These are phyloP conservation scores for Cosmia pyralina DNA, from an alignment of 2,888 invertebrate species.

Conservation along the genomic window DNA sequence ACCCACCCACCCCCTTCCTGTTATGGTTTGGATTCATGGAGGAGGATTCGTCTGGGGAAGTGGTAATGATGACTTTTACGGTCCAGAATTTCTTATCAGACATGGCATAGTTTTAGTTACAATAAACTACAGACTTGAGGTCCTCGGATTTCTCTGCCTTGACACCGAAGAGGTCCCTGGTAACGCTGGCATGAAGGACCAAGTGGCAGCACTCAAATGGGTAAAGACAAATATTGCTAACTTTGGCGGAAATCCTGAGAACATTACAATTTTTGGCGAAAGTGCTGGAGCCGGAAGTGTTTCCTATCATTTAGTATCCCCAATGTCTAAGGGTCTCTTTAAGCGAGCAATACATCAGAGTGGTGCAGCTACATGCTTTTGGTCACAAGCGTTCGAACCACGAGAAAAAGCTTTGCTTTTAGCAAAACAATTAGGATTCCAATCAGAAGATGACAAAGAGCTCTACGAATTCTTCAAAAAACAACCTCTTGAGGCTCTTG, in stretches of 20 bases:
- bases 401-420: constrained; percentile 82
- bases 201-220: constrained; percentile 84
- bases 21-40: constrained; percentile 84
- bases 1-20: constrained; percentile 71
- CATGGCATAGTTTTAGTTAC: constrained; percentile 82
- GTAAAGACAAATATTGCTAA: constrained; percentile 78
- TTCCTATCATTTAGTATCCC: constrained; percentile 81
- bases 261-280: constrained; percentile 85
- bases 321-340: constrained; percentile 84
- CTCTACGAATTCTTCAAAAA: constrained; percentile 76
- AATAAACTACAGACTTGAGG: constrained; percentile 82
- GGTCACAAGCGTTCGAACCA: constrained; percentile 83
- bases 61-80: constrained; percentile 77
- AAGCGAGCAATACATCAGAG: constrained; percentile 92
- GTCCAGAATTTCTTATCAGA: constrained; percentile 81
- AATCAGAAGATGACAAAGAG: constrained; percentile 75
- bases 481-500: constrained; percentile 70
- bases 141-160: constrained; percentile 81
- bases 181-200: constrained; percentile 87
- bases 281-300: constrained; percentile 81
- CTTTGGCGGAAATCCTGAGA: constrained; percentile 83
- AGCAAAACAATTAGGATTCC: constrained; percentile 74
- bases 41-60: constrained; percentile 78
- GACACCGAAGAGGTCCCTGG: constrained; percentile 84
- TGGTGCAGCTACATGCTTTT: constrained; percentile 91